Evolutionary conservation across 2,113 vertebrate genomes (phyloP).

Genomic region (Malurus melanocephalus): DNA sequence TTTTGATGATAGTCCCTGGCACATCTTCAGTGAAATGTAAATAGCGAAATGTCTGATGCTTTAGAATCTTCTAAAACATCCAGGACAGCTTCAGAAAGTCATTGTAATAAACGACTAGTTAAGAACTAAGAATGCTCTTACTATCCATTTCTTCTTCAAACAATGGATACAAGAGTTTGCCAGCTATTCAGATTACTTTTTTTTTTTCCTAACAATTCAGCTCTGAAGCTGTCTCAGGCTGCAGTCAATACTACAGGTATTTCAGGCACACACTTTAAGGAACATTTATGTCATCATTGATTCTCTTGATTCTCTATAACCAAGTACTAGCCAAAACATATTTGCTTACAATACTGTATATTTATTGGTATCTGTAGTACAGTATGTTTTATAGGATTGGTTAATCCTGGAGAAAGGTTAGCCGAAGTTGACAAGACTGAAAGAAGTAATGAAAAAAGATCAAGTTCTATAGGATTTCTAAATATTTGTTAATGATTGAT

Average conservation of each 20-base stretch:
- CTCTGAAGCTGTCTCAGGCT: not conserved
- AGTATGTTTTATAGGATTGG: not conserved
- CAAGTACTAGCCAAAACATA: not conserved
- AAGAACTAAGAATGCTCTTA: not conserved
- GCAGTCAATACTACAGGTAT: constrained; percentile 19
- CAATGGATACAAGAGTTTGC: not conserved
- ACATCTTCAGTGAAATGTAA: not conserved
- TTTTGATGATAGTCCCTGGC: not conserved
- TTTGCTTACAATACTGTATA: not conserved
- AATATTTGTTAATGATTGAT: not conserved
- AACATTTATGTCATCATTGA: constrained; percentile 16
- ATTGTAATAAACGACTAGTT: not conserved
- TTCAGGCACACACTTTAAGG: not conserved
- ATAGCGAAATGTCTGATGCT: not conserved
- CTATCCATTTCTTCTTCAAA: not conserved
- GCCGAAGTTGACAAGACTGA: not conserved
- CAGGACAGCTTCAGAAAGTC: not conserved
- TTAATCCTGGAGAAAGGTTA: not conserved
- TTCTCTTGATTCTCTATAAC: constrained; percentile 5
- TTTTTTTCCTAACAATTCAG: not conserved
- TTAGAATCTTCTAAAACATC: not conserved
- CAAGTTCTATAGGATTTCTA: not conserved
- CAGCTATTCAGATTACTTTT: not conserved
- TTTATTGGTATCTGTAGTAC: not conserved
- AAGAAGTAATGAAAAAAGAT: not conserved